These are phyloP conservation scores for Chitala chitala DNA, from an alignment of 2,113 vertebrate species.

Conservation along the genomic window DNA sequence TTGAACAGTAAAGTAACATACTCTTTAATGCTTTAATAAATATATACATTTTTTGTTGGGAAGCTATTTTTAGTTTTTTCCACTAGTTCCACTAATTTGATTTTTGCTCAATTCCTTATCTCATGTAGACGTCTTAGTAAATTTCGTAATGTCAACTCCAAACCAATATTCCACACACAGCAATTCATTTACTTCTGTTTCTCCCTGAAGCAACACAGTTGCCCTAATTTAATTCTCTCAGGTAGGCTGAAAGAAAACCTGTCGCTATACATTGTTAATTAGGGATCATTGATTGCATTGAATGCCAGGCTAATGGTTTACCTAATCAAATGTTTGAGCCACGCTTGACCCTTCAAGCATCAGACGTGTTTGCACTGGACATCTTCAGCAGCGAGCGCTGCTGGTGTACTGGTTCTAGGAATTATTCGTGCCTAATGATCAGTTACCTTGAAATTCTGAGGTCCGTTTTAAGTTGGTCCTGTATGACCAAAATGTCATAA, in stretches of 20 bases:
- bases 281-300: slow-evolving; percentile 7
- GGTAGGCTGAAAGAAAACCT: not conserved
- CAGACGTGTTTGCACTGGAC: not conserved
- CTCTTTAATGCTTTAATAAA: no score
- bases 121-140: not conserved
- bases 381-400: not conserved
- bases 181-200: slow-evolving; percentile 5
- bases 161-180: not conserved
- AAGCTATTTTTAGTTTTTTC: not conserved
- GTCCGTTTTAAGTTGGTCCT: no score
- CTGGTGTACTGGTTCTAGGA: no score
- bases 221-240: not conserved
- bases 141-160: not conserved
- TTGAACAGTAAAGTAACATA: no score
- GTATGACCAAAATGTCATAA: no score
- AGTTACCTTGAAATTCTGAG: no score
- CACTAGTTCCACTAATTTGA: not conserved
- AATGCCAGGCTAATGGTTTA: not conserved
- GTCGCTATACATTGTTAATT: slow-evolving; percentile 9
- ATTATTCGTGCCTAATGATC: no score
- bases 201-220: slow-evolving; percentile 1
- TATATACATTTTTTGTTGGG: no score
- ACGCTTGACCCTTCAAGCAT: not conserved
- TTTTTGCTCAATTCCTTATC: not conserved
- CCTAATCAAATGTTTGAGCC: not conserved